phyloP scores from a whole-genome alignment of 2,888 invertebrate genomes.

The Lithodes maja region DNA sequence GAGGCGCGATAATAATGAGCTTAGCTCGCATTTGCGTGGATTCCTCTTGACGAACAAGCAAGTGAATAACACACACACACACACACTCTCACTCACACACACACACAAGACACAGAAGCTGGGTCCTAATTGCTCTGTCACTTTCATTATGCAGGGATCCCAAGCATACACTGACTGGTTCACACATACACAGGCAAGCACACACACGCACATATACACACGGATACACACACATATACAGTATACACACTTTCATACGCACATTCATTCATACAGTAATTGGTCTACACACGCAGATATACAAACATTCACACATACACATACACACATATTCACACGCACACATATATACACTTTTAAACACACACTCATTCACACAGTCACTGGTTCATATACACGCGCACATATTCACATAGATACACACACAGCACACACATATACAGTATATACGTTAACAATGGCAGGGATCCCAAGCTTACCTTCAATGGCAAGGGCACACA shows the following conservation, averaged over 20 bases:
- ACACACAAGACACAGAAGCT: not conserved
- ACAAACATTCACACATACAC: not conserved
- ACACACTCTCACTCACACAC: not conserved
- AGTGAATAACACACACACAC: not conserved
- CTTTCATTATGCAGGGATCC: not conserved
- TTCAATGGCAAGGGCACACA: not conserved
- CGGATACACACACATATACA: not conserved
- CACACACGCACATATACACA: not conserved
- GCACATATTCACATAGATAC: not conserved
- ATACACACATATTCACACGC: not conserved
- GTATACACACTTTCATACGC: not conserved
- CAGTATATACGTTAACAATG: no score
- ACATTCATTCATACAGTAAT: not conserved
- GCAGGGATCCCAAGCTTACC: no score
- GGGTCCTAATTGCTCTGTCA: not conserved
- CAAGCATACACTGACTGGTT: not conserved
- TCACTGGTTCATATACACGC: not conserved
- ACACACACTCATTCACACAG: not conserved
- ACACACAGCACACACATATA: not conserved
- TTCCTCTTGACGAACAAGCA: no score
- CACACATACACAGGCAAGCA: not conserved
- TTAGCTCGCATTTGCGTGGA: no score
- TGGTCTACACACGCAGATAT: no score
- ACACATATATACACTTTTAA: not conserved
- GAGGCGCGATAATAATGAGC: no score